Evolutionary conservation across 2,113 vertebrate species (phyloP).

Genomic region (Cottus gobio): DNA sequence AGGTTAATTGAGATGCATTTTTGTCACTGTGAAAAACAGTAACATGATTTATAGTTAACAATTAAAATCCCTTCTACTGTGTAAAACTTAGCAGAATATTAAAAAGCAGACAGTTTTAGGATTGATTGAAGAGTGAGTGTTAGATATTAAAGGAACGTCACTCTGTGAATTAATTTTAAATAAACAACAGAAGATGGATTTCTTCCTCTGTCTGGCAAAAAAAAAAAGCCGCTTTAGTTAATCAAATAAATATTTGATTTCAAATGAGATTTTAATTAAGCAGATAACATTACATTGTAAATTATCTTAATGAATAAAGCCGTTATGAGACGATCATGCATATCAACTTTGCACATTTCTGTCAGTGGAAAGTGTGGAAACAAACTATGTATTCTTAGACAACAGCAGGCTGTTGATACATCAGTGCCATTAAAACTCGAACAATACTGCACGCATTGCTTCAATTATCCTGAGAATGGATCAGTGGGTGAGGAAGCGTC

Average conservation of each 20-base stretch:
- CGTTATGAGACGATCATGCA: constrained; percentile 38
- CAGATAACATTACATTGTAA: neutral
- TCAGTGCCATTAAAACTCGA: constrained; percentile 61
- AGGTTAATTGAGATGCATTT: constrained; percentile 72
- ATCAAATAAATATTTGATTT: constrained; percentile 11
- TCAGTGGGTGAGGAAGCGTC: constrained; percentile 55
- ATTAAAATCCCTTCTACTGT: constrained; percentile 57
- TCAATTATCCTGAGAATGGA: constrained; percentile 74
- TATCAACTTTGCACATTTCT: constrained; percentile 39
- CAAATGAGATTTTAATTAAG: neutral
- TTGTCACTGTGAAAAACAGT: constrained; percentile 36
- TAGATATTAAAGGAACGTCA: neutral
- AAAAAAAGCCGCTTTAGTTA: constrained; percentile 11
- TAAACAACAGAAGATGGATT: constrained; percentile 5
- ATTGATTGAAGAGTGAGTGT: constrained; percentile 44
- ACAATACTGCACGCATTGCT: constrained; percentile 57
- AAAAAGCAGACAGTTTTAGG: constrained; percentile 24
- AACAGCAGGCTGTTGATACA: constrained; percentile 35
- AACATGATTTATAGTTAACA: constrained; percentile 58
- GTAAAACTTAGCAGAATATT: constrained; percentile 43
- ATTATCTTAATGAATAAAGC: neutral
- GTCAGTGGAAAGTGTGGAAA: constrained; percentile 36
- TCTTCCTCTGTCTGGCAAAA: neutral
- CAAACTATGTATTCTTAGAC: constrained; percentile 47
- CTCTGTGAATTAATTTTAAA: constrained; percentile 32